Base-by-base conservation (phyloP, 2,113 vertebrate species). In the Mesocricetus auratus region DNA sequence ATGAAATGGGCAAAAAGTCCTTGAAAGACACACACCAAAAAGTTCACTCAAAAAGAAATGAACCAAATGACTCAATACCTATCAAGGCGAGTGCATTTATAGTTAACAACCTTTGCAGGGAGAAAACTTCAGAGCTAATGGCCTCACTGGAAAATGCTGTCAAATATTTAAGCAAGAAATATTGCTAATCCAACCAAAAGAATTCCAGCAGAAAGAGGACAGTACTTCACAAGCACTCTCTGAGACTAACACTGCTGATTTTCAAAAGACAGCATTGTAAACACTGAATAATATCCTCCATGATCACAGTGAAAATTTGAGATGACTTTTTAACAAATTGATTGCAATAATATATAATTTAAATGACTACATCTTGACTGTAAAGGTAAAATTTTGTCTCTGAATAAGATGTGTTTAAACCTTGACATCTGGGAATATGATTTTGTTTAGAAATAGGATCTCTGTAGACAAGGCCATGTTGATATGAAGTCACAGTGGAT, bases 111-210 rank as follows among this genome's bases (percentile, higher is more conserved):
- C 45, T 94, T 90, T 94, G 19, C 17, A 87, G 92, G 74, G 75
- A 86, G n/a, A 69, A 83, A 87, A 87, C 33, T 82, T 69, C 62
- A 86, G 15, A 79, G 31, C 5, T 77, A 97, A 36, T 69, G 64
- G 21, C 33, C 64, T 86, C 82, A 93, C 45, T 90, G 5, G 75
- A 85, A 33, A 91, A 82, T 81, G 64, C 64, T 69, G 85, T 87
- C 85, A 87, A 50, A 87, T 68, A 87, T 87, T 87, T 87, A 87
- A 53, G 45, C 33, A n/a, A 87, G 85, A 87, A 87, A 87, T 87
- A 86, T 81, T 92, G 93, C 58, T 56, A 95, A 82, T 78, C 82
- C 89, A 56, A 77, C 2, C 33, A 36, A 86, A 82, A 15, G 39
- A 10, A 95, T n/a, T 39, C 58, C 42, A 64, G 69, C 81, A 86